Evolutionary conservation across 2,888 invertebrate genomes (phyloP).

Genomic region (Rhingia rostrata): DNA sequence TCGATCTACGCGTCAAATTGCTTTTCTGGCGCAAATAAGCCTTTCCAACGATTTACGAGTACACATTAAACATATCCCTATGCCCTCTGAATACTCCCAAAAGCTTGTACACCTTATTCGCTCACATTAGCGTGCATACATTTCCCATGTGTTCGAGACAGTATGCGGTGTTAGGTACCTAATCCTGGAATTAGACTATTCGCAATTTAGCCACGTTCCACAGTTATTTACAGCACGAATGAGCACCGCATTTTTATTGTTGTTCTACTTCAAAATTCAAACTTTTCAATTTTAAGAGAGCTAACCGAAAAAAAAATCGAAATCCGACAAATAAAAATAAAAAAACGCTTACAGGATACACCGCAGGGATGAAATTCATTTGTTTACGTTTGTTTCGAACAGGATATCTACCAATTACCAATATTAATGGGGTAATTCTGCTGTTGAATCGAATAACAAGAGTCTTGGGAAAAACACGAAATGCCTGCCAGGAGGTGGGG

Average conservation of each 20-base stretch:
- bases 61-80: conserved; percentile 13
- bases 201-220: conserved; percentile 46
- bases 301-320: not conserved
- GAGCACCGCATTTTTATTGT: conserved; percentile 24
- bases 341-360: conserved; percentile 27
- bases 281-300: conserved; percentile 14
- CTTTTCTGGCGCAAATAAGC: conserved; percentile 38
- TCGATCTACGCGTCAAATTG: conserved; percentile 20
- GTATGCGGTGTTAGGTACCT: not conserved
- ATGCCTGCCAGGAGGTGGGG: not conserved
- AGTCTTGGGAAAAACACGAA: not conserved
- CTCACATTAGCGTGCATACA: not conserved
- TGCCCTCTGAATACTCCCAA: not conserved
- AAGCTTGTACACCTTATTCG: conserved; percentile 18
- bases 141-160: not conserved
- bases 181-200: conserved; percentile 30
- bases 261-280: conserved; percentile 36
- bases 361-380: conserved; percentile 21
- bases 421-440: conserved; percentile 52
- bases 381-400: conserved; percentile 46
- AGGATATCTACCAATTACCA: conserved; percentile 41
- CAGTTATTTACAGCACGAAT: conserved; percentile 7
- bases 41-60: conserved; percentile 35
- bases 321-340: conserved; percentile 4
- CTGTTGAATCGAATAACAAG: conserved; percentile 23